These are phyloP conservation scores for Siphlonurus alternatus DNA, from an alignment of 2,888 invertebrate species.

Conservation along the genomic window DNA sequence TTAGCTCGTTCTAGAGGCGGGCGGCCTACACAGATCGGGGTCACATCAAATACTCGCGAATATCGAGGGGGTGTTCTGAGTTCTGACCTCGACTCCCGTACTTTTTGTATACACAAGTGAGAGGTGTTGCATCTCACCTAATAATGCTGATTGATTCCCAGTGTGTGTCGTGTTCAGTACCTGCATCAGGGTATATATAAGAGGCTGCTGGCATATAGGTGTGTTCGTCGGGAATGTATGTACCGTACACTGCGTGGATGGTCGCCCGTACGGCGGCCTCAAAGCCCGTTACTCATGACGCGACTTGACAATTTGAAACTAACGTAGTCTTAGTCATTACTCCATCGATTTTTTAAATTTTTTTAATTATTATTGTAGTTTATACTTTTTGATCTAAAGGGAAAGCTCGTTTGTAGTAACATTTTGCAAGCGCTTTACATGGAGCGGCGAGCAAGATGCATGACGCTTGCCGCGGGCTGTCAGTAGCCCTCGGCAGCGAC, in stretches of 20 bases:
- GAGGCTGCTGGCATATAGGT: neutral
- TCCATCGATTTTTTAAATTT: neutral
- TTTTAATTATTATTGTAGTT: too few relatives aligned
- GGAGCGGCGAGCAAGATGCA: slow-evolving; percentile 2
- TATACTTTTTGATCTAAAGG: neutral
- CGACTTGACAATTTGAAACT: too few relatives aligned
- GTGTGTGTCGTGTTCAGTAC: too few relatives aligned
- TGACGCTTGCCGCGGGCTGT: neutral
- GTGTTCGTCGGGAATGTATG: neutral
- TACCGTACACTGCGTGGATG: neutral
- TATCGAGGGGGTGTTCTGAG: too few relatives aligned
- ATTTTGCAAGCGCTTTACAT: neutral
- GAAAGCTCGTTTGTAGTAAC: neutral
- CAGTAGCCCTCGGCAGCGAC: neutral
- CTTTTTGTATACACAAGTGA: neutral
- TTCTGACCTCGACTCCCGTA: too few relatives aligned
- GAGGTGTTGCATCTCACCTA: neutral
- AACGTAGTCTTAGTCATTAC: neutral
- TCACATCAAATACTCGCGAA: neutral
- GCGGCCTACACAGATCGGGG: neutral
- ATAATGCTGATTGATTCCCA: too few relatives aligned
- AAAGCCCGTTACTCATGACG: neutral
- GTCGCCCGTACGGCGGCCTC: neutral
- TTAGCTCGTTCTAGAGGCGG: neutral
- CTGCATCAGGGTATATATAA: too few relatives aligned